Percentiles rank a stretch among this genome's conserved stretches.
Conservation (phyloP, 2,888 invertebrate genomes). For the Ophraella communa region DNA sequence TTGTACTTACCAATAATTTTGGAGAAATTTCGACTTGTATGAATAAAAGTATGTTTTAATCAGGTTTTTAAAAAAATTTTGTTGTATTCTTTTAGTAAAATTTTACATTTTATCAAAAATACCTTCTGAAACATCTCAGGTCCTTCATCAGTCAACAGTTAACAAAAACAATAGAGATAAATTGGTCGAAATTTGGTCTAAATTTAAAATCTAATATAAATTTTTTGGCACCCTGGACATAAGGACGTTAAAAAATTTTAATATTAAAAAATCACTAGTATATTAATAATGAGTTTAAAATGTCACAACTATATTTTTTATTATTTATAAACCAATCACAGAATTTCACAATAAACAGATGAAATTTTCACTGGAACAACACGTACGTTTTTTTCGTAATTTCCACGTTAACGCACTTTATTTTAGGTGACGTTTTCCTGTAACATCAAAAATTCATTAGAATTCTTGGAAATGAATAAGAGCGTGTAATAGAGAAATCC, state of each 20-base stretch:
- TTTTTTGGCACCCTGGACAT: constrained; percentile 4
- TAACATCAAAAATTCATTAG: constrained; percentile 29
- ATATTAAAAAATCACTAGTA: neutral
- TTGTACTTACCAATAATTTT: no score
- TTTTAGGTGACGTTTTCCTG: constrained; percentile 25
- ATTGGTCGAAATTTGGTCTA: constrained; percentile 5
- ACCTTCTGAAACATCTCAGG: neutral
- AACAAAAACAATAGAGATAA: neutral
- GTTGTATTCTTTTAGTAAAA: neutral
- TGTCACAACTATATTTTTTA: neutral
- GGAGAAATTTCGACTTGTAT: no score
- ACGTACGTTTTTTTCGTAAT: neutral
- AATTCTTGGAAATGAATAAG: constrained; percentile 33
- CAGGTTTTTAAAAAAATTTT: neutral
- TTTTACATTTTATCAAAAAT: neutral
- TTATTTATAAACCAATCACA: constrained; percentile 2
- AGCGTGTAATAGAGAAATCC: constrained; percentile 34
- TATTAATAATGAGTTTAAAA: neutral
- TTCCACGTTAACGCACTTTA: neutral
- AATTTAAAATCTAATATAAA: neutral
- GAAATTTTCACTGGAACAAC: neutral
- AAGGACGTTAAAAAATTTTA: neutral
- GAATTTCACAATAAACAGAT: neutral
- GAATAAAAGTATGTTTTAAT: neutral
- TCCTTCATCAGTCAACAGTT: neutral